phyloP scores from a whole-genome alignment of 2,888 invertebrate species.

The Archips crataeganus region DNA sequence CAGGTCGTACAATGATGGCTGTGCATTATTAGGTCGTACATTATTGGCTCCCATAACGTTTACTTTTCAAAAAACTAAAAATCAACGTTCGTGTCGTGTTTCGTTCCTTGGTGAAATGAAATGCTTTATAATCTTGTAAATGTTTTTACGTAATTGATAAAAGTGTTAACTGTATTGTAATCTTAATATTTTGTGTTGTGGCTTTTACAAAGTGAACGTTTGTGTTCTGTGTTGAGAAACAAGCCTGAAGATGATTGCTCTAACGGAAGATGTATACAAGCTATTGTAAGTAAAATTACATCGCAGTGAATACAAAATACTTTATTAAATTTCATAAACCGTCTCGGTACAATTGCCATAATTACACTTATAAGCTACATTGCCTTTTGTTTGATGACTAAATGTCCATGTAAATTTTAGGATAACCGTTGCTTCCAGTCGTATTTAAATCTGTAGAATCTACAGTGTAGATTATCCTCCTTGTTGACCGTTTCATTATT shows the following conservation, averaged over 20 bases:
- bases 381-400: not conserved
- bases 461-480: not conserved
- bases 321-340: not conserved
- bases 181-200: slow-evolving; percentile 15
- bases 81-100: slow-evolving; percentile 39
- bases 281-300: slow-evolving; percentile 66
- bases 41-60: no score
- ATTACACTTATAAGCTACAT: not conserved
- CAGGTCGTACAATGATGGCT: no score
- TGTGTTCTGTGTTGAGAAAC: slow-evolving; percentile 44
- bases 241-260: slow-evolving; percentile 59
- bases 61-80: slow-evolving; percentile 44
- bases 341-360: not conserved
- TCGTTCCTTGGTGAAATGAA: slow-evolving; percentile 15
- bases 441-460: not conserved
- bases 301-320: not conserved
- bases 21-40: no score
- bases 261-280: slow-evolving; percentile 66
- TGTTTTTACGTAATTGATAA: slow-evolving; percentile 20
- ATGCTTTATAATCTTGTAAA: slow-evolving; percentile 15
- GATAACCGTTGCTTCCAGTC: not conserved
- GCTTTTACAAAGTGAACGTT: slow-evolving; percentile 46
- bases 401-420: not conserved
- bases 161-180: not conserved
- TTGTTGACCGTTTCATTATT: not conserved